These are phyloP conservation scores for Coracopsis vasa DNA, from an alignment of 2,113 vertebrate species.

Conservation along the genomic window DNA sequence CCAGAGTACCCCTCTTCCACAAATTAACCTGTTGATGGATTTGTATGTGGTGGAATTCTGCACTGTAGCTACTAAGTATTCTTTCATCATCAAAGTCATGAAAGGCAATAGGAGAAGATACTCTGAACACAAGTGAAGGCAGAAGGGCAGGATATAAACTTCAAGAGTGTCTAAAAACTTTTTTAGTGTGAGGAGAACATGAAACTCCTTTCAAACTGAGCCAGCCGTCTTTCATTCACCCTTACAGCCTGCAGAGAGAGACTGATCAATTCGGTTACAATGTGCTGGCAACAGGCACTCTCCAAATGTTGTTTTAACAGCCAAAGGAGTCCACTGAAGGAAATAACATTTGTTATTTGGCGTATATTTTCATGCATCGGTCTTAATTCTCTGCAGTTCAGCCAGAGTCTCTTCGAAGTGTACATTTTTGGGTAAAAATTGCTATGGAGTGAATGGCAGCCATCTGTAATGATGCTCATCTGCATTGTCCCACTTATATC, in stretches of 20 bases:
- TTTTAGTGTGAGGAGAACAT: neutral
- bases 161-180: neutral
- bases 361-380: neutral
- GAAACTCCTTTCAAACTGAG: neutral
- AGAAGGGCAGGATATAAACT: neutral
- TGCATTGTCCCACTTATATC: rapidly evolving
- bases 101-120: neutral
- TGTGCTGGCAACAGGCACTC: neutral
- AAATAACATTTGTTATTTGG: neutral
- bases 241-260: neutral
- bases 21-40: neutral
- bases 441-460: neutral
- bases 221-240: neutral
- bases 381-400: neutral
- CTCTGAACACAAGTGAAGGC: neutral
- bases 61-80: neutral
- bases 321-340: neutral
- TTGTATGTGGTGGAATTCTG: neutral
- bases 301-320: neutral
- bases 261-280: neutral
- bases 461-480: neutral
- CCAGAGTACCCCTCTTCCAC: neutral
- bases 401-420: neutral
- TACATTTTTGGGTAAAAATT: neutral
- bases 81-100: neutral